phyloP scores from a whole-genome alignment of 2,888 invertebrate species.

The Aphodius granarius region DNA sequence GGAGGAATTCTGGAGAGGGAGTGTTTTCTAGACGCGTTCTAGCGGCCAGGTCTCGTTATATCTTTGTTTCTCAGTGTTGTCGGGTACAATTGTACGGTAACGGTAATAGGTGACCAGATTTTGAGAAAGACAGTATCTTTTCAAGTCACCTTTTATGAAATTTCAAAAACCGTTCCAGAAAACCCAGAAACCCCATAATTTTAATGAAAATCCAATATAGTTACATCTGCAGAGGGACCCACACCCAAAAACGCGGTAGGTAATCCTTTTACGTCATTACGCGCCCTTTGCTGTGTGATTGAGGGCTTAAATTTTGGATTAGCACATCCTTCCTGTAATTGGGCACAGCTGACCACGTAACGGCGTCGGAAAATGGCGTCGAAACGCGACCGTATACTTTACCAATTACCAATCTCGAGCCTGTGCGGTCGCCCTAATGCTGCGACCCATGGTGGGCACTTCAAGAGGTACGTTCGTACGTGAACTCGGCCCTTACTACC shows the following conservation, averaged over 20 bases:
- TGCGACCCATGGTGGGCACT: background rate
- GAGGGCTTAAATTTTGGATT: background rate
- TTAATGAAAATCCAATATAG: too few relatives aligned
- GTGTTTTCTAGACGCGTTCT: background rate
- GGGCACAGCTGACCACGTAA: slow-evolving; percentile 25
- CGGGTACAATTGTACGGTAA: background rate
- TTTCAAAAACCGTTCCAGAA: background rate
- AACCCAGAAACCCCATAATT: too few relatives aligned
- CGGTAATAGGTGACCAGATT: background rate
- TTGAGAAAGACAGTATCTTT: too few relatives aligned
- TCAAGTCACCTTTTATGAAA: background rate
- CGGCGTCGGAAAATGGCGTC: slow-evolving; percentile 16
- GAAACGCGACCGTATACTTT: background rate
- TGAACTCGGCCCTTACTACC: background rate
- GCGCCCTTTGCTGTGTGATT: background rate
- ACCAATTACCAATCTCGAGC: background rate
- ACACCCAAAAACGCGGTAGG: too few relatives aligned
- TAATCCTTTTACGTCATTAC: background rate
- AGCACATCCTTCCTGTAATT: slow-evolving; percentile 15
- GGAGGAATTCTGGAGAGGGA: background rate
- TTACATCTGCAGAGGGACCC: too few relatives aligned
- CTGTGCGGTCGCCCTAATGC: background rate
- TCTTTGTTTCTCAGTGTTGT: background rate
- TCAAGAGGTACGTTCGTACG: background rate
- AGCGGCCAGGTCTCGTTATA: background rate